Conservation (phyloP, 2,888 invertebrate species). For the Antheraea assamensis region DNA sequence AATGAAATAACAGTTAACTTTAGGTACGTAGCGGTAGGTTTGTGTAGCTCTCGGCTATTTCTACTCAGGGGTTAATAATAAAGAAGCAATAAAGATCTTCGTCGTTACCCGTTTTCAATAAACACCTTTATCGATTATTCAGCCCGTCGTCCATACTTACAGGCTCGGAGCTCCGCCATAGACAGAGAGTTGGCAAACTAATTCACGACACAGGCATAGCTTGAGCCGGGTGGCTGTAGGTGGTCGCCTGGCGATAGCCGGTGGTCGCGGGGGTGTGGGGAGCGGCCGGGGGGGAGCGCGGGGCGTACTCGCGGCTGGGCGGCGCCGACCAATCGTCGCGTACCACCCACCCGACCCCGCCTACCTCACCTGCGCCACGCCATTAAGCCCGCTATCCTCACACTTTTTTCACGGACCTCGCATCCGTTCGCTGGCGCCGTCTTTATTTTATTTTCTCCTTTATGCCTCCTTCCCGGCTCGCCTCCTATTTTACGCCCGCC, state of each 20-base stretch:
- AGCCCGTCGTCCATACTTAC: conserved; percentile 80
- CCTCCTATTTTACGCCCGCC: conserved; percentile 80
- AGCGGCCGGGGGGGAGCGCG: conserved; percentile 44
- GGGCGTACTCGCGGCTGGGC: conserved; percentile 77
- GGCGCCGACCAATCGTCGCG: conserved; percentile 77
- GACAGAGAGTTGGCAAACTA: conserved; percentile 82
- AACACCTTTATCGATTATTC: conserved; percentile 83
- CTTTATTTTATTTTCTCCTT: conserved; percentile 82
- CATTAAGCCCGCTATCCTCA: conserved; percentile 77
- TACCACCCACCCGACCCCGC: conserved; percentile 75
- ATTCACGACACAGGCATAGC: conserved; percentile 82
- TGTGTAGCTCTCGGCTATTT: conserved; percentile 41
- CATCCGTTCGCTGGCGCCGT: conserved; percentile 78
- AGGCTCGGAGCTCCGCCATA: conserved; percentile 78
- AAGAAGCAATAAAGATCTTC: conserved; percentile 79
- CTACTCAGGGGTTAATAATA: conserved; percentile 68
- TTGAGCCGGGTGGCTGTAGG: conserved; percentile 75
- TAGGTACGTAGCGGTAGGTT: conserved; percentile 2
- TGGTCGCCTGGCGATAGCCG: conserved; percentile 75
- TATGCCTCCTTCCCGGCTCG: conserved; percentile 77
- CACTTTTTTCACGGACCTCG: conserved; percentile 81
- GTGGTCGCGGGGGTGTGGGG: conserved; percentile 65
- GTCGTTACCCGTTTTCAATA: conserved; percentile 81
- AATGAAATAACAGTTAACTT: background rate
- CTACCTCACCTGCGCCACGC: conserved; percentile 80